Conservation (phyloP, 2,888 invertebrate genomes). For the Asteroscopus sphinx region DNA sequence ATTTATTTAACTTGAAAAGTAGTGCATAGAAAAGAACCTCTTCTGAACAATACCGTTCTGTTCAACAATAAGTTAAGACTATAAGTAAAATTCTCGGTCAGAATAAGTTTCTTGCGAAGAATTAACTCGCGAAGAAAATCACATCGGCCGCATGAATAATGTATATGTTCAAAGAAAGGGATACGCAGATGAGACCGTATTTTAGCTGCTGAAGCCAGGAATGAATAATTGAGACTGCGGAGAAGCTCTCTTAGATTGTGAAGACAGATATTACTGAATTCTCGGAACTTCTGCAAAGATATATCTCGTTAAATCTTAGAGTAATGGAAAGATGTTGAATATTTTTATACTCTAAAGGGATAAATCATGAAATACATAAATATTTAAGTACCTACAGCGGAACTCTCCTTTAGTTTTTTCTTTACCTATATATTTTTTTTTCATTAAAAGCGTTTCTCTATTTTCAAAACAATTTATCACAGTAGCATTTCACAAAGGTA, state of each 20-base stretch:
- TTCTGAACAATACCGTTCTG: constrained; percentile 4
- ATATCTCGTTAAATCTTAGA: not conserved
- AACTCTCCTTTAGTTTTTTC: too few species aligned
- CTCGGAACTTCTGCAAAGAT: constrained; percentile 31
- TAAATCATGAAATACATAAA: too few species aligned
- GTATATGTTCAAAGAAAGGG: constrained; percentile 77
- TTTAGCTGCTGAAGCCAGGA: constrained; percentile 74
- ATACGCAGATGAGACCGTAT: constrained; percentile 79
- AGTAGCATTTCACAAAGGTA: too few species aligned
- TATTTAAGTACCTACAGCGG: too few species aligned
- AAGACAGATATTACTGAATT: constrained; percentile 42
- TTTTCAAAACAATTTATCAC: too few species aligned
- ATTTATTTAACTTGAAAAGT: constrained; percentile 17
- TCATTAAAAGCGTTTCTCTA: too few species aligned
- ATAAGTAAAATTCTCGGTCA: constrained; percentile 27
- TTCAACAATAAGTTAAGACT: constrained; percentile 23
- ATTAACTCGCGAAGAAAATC: constrained; percentile 77
- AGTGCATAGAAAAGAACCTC: constrained; percentile 1
- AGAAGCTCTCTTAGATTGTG: constrained; percentile 49
- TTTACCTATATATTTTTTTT: too few species aligned
- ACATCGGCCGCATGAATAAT: constrained; percentile 78
- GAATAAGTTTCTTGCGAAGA: constrained; percentile 49
- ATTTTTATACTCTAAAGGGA: too few species aligned
- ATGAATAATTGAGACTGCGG: constrained; percentile 79
- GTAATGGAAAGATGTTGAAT: too few species aligned